phyloP scores from a whole-genome alignment of 2,797 vertebrate species.

The Alosa sapidissima region DNA sequence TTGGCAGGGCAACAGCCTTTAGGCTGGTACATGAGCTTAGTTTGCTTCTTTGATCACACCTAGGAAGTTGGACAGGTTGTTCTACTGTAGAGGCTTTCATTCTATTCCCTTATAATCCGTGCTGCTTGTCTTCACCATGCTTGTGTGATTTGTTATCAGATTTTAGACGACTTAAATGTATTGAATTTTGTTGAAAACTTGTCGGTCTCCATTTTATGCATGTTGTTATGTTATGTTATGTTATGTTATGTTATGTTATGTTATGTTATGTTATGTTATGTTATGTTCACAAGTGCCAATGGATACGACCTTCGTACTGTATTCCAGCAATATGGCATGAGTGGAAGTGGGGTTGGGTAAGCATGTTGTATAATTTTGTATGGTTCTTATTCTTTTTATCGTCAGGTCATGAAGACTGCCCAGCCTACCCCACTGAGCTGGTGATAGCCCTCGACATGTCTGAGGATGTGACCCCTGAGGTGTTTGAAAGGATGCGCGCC shows the following conservation, averaged over 20 bases:
- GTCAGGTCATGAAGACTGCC: conserved; percentile 69
- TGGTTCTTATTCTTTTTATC: neutral
- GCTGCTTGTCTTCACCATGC: neutral
- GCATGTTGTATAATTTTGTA: neutral
- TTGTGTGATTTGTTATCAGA: neutral
- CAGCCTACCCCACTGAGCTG: conserved; percentile 82
- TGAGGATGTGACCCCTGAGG: conserved; percentile 61
- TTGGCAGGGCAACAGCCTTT: no score
- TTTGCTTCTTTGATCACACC: neutral
- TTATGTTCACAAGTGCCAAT: no score
- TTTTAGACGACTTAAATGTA: neutral
- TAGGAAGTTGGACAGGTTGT: neutral
- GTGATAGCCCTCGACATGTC: conserved; percentile 87
- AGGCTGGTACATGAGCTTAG: no score
- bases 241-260: no score
- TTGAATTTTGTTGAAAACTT: no score
- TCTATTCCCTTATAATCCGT: neutral
- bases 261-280: no score
- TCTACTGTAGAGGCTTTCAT: neutral
- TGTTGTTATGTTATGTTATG: no score
- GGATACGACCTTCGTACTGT: no score
- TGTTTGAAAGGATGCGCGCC: conserved; percentile 78
- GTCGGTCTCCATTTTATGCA: no score
- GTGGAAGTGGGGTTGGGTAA: no score
- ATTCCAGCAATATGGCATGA: no score